A percentile compares a stretch with the other conserved stretches of the same genome.
Conservation (phyloP, 1,140 invertebrate genomes). For the Episyrphus balteatus region DNA sequence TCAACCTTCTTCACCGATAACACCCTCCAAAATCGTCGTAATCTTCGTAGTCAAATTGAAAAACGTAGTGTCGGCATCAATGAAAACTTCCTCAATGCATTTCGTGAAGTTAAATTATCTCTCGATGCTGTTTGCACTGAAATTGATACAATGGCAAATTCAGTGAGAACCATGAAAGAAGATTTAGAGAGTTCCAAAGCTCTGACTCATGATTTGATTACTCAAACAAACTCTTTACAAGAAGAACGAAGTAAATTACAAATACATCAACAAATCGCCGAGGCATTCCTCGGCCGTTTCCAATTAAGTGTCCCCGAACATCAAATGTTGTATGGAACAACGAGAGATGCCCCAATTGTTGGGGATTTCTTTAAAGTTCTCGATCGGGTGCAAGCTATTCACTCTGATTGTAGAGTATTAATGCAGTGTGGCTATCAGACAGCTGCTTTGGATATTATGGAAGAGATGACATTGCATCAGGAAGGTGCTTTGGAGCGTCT, state of each 20-base stretch:
- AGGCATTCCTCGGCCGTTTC: conserved; percentile 72
- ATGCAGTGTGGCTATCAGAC: conserved; percentile 75
- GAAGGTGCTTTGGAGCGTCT: conserved; percentile 86
- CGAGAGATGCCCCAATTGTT: conserved; percentile 58
- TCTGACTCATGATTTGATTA: conserved; percentile 78
- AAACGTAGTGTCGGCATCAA: conserved; percentile 70
- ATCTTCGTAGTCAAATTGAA: conserved; percentile 85
- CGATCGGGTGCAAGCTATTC: conserved; percentile 63
- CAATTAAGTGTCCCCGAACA: conserved; percentile 71
- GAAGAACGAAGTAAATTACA: conserved; percentile 70
- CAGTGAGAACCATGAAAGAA: conserved; percentile 76
- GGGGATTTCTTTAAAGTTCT: conserved; percentile 69
- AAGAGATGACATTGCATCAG: conserved; percentile 84
- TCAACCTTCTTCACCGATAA: conserved; percentile 82
- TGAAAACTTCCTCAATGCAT: conserved; percentile 71
- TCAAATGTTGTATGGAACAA: conserved; percentile 56
- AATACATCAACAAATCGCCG: conserved; percentile 70
- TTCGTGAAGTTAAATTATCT: conserved; percentile 74
- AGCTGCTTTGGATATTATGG: conserved; percentile 87
- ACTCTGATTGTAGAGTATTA: conserved; percentile 58
- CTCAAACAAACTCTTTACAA: conserved; percentile 76
- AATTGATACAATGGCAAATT: conserved; percentile 66
- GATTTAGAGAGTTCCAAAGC: conserved; percentile 74
- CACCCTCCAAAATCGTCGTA: conserved; percentile 69
- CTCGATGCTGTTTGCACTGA: conserved; percentile 72